Base-by-base conservation (phyloP, 1,140 invertebrate species). In the Cherax destructor region DNA sequence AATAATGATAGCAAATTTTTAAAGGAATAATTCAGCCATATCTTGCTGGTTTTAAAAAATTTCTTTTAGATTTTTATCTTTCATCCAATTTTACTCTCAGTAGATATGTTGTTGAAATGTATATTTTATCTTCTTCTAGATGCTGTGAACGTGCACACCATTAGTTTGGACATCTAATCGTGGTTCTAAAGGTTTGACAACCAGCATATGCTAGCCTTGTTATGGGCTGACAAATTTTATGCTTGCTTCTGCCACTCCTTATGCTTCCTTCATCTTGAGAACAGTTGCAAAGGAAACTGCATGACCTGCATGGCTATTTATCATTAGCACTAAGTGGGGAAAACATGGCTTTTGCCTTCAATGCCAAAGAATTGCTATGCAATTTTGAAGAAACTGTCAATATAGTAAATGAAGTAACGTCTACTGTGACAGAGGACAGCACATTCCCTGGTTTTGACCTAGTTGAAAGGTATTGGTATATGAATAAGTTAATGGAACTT, bases 131-230 rank as follows among this genome's bases (percentile, higher is more conserved):
- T 83, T 30, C 52, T 83, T 83, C 30, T 52, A 83, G 81, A 83
- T 83, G 81, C 81, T 83, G 30, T 83, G 81, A 83, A 69, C 61
- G 11, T 83, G 81, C 81, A 69, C 81, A 83, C 30, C 59, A 21
- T 47, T 83, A 69, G 81, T 61, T 61, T 83, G 81, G 81, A 83
- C 59, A 6, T 47, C 59, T 41, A 65, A 69, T 16, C 81, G 47
- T 83, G 81, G 59, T 61, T 69, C 10, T 49, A 83, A 83, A 83
- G 81, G 81, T 83, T 83, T 83, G 81, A 47, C 30, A 30, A 83
- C 59, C 18, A 24, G 56, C 30, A 13, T 69, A n/a, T 21, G n/a
- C 24, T 30, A 74, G 24, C 69, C 69, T 11, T 10, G 24, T 74
- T 21, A 6, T 74, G 24, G 24, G 16, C 56, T 83, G 50, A 24